Conservation (phyloP, 2,888 invertebrate species). For the Agrotis clavis region DNA sequence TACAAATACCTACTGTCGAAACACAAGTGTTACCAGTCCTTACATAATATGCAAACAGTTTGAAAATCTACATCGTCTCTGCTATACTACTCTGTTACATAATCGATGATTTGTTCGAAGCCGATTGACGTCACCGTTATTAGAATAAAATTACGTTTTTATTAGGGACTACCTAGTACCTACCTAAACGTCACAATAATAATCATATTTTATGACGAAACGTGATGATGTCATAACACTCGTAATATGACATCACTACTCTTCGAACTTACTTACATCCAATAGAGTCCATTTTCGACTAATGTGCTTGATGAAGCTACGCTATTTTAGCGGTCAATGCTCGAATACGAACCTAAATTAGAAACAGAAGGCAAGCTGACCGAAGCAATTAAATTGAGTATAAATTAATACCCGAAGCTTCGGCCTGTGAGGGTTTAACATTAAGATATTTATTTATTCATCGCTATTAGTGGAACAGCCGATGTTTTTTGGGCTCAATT, state of each 20-base stretch:
- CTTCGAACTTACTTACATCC: conserved; percentile 29
- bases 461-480: conserved; percentile 10
- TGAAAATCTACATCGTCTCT: not conserved
- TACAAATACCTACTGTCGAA: not conserved
- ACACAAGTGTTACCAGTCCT: too few relatives aligned
- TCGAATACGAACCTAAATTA: conserved; percentile 36
- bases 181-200: too few relatives aligned
- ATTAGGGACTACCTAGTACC: conserved; percentile 6
- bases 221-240: too few relatives aligned
- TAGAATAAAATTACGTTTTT: conserved; percentile 22
- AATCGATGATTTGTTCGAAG: conserved; percentile 23
- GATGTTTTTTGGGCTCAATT: not conserved
- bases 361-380: conserved; percentile 16
- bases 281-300: not conserved
- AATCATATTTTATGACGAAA: too few relatives aligned
- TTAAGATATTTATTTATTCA: conserved; percentile 33
- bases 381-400: conserved; percentile 17
- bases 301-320: conserved; percentile 17
- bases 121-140: conserved; percentile 6
- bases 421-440: conserved; percentile 18
- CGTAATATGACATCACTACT: conserved; percentile 27
- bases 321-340: conserved; percentile 39
- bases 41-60: conserved; percentile 1
- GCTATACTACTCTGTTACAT: not conserved
- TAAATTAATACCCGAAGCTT: conserved; percentile 30